Evolutionary conservation across 1,140 invertebrate genomes (phyloP), one percentile per base, ranked within the genome.

Genomic region (Mercenaria mercenaria): DNA sequence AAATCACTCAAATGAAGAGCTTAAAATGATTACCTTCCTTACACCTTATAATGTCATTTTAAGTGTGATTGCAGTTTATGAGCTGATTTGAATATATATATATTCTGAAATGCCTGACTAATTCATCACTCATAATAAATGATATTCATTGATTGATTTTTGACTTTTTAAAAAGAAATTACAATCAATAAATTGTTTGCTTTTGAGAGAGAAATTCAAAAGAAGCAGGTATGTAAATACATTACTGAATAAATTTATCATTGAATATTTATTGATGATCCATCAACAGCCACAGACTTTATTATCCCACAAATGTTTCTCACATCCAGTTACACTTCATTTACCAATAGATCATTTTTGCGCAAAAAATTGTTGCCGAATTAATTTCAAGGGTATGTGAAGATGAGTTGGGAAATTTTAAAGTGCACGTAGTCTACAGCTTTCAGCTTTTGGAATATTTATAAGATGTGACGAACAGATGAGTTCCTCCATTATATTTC

Each of bases 211-310:
- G 26, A 29, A n/a, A 29, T 64, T 64, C n/a, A 29, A 64, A 64
- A 64, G 59, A n/a, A 64, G 59, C 20, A 29, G 26, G 29, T 64
- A n/a, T 6, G 15, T 59, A 29, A 11, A n/a, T 29, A 29, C 26
- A 64, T 64, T 64, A 29, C 59, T 29, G 59, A 64, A 64, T 64
- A 64, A 64, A n/a, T n/a, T 64, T 64, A 64, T 64, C 59, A 64
- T 29, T 29, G 59, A 64, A 64, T 10, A 26, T 64, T 64, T 29
- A 64, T 64, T 64, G 59, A 64, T n/a, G 23, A n/a, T 64, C 59
- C 26, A 64, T 64, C 59, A 64, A 29, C n/a, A 29, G 26, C 59
- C n/a, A 3, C 26, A 26, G 59, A 29, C 59, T 64, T 64, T n/a
- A 64, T 29, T 64, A 29, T 64, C 26, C 59, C 59, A 64, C 26